These are phyloP conservation scores for Cuculus canorus DNA, from an alignment of 2,797 vertebrate species.

Conservation along the genomic window DNA sequence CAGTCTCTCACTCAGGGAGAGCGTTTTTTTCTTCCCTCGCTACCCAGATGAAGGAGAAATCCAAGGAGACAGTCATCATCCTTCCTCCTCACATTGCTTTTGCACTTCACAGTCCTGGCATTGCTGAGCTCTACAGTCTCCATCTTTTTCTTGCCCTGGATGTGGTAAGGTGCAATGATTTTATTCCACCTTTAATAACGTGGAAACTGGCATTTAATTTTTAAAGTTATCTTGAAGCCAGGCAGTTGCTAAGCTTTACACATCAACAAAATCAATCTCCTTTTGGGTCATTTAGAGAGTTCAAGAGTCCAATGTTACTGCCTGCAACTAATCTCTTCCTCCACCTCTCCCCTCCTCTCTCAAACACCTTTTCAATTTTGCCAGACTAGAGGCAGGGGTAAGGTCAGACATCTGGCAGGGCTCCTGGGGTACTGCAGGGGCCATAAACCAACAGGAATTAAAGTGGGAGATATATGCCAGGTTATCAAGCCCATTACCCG, in stretches of 20 bases:
- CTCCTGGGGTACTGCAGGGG: not conserved
- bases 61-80: fast-evolving
- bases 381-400: not conserved
- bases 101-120: fast-evolving
- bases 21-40: not conserved
- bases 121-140: not conserved
- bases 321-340: not conserved
- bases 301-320: not conserved
- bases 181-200: constrained; percentile 5
- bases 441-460: constrained; percentile 40
- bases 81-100: not conserved
- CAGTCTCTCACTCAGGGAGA: not conserved
- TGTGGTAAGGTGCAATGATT: not conserved
- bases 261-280: constrained; percentile 11
- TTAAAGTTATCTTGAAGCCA: constrained; percentile 24
- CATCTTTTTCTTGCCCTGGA: not conserved
- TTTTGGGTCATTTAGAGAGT: constrained; percentile 27
- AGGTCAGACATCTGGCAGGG: not conserved
- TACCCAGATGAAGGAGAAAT: not conserved
- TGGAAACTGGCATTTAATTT: constrained; percentile 20
- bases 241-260: not conserved
- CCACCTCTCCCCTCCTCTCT: not conserved
- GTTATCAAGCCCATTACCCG: not conserved
- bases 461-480: not conserved
- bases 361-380: not conserved